A percentile compares a stretch with the other conserved stretches of the same genome.
phyloP scores from a whole-genome alignment of 2,797 vertebrate genomes.

The Nothura maculosa region DNA sequence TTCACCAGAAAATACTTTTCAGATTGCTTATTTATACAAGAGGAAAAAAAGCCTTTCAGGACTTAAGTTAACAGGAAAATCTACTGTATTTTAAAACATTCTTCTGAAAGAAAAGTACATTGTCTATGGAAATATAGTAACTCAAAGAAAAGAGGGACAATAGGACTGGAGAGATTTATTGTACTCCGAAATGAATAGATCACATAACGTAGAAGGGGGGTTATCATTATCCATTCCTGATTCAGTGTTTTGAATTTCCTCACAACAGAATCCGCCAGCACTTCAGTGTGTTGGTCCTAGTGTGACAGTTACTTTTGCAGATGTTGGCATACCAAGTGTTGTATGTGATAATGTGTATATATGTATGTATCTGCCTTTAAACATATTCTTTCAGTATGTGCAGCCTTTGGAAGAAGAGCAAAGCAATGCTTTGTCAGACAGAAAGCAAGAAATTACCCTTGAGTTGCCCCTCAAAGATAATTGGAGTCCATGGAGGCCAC shows the following conservation, averaged over 20 bases:
- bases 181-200: neutral
- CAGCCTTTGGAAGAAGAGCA: neutral
- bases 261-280: neutral
- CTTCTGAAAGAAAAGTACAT: neutral
- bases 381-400: neutral
- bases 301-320: neutral
- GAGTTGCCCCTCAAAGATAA: neutral
- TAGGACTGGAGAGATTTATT: constrained; percentile 11
- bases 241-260: constrained; percentile 12
- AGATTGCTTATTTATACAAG: neutral
- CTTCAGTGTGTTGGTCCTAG: neutral
- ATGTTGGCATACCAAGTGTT: neutral
- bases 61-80: neutral
- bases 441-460: neutral
- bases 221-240: neutral
- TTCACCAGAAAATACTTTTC: neutral
- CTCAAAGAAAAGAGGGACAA: neutral
- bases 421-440: neutral
- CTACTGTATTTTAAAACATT: neutral
- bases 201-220: neutral
- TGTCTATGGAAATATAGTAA: neutral
- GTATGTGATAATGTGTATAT: neutral
- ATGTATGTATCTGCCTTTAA: neutral
- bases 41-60: neutral
- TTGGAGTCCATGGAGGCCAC: neutral